Conservation (phyloP, 2,113 vertebrate species). For the Rhabdornis inornatus region DNA sequence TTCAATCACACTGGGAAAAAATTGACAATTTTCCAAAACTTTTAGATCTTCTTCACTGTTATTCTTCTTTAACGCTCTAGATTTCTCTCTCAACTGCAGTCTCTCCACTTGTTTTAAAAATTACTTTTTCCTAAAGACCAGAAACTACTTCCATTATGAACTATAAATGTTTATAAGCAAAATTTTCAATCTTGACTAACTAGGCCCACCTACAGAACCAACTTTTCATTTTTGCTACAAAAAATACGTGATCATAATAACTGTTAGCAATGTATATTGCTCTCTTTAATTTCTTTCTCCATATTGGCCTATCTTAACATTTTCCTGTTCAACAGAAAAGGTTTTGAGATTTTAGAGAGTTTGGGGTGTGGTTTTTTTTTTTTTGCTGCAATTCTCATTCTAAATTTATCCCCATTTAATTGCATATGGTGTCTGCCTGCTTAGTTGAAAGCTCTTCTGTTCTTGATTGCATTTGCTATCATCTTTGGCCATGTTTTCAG, state of each 20-base stretch:
- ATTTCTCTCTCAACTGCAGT: neutral
- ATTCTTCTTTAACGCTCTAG: neutral
- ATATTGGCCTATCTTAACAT: neutral
- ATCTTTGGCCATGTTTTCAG: neutral
- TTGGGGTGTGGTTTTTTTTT: too few species aligned
- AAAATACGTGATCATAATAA: accelerated
- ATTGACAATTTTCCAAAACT: neutral
- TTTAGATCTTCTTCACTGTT: neutral
- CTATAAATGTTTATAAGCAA: neutral
- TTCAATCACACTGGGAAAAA: neutral
- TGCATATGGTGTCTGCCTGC: neutral
- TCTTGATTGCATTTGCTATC: neutral
- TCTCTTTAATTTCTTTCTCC: neutral
- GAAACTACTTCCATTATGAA: neutral
- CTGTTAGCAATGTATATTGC: neutral
- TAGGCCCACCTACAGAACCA: neutral
- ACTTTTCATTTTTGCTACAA: neutral
- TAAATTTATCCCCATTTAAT: neutral
- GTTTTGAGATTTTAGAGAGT: neutral
- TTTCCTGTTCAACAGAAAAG: neutral
- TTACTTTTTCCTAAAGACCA: neutral
- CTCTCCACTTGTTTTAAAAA: neutral
- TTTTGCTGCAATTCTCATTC: neutral
- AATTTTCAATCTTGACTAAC: neutral
- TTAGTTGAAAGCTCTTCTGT: neutral